Conservation (phyloP, 1,140 invertebrate species). For the Lasaia peninsularis region DNA sequence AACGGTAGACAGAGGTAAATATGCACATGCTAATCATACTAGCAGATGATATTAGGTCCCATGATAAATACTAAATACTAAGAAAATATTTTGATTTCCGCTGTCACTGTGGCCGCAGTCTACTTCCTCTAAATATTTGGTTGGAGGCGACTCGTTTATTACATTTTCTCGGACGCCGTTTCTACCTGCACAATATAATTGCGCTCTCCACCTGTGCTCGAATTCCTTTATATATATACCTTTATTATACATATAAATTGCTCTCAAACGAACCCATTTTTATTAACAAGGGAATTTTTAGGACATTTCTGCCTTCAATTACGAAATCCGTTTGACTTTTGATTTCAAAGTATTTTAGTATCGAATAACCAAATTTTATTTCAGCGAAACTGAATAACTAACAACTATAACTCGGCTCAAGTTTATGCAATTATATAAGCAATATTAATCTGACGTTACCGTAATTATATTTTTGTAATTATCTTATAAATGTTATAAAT, state of each 20-base stretch:
- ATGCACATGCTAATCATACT: too few species aligned
- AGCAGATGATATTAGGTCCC: too few species aligned
- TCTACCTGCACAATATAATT: conserved; percentile 66
- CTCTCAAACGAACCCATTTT: conserved; percentile 32
- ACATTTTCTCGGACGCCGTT: conserved; percentile 58
- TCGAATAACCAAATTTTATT: background rate
- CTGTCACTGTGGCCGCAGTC: conserved; percentile 26
- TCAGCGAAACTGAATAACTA: too few species aligned
- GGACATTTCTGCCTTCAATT: conserved; percentile 1
- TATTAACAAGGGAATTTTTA: conserved; percentile 15
- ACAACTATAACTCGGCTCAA: too few species aligned
- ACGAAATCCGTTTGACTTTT: conserved; percentile 1
- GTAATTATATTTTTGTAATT: too few species aligned
- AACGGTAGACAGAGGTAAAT: too few species aligned
- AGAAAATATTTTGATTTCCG: background rate
- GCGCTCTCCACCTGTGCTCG: conserved; percentile 47
- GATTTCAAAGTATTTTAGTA: background rate
- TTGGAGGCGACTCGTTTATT: conserved; percentile 60
- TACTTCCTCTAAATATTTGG: conserved; percentile 60
- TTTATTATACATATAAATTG: conserved; percentile 27
- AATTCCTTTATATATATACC: conserved; percentile 41
- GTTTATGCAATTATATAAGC: too few species aligned
- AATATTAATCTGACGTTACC: too few species aligned
- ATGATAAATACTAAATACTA: too few species aligned
- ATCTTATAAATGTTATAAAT: too few species aligned